Percentiles rank a stretch among this genome's conserved stretches.
Conservation (phyloP, 2,113 vertebrate species). For the Tragelaphus strepsiceros region DNA sequence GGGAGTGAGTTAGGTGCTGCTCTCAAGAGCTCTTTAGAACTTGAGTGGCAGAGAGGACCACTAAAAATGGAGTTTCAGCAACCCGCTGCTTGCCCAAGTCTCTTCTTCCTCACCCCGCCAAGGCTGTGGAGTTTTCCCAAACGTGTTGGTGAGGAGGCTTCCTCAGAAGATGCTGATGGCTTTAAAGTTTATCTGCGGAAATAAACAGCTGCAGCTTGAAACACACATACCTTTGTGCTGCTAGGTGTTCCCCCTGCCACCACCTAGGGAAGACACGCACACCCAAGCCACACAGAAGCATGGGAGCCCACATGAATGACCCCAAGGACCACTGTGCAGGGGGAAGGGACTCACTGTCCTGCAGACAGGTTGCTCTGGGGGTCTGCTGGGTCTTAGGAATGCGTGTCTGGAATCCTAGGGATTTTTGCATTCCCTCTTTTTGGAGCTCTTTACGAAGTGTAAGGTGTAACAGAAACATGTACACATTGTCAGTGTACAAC, state of each 20-base stretch:
- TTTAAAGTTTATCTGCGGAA: constrained; percentile 52
- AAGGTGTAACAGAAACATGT: not conserved
- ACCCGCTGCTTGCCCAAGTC: not conserved
- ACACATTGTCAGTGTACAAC: not conserved
- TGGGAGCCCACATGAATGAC: not conserved
- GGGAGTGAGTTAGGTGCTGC: not conserved
- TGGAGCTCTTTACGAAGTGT: not conserved
- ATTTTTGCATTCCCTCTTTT: not conserved
- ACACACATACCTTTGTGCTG: not conserved
- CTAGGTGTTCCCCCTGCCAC: not conserved
- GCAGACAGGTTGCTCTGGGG: not conserved
- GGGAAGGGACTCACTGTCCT: constrained; percentile 24
- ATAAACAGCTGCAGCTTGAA: constrained; percentile 60
- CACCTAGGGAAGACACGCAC: not conserved
- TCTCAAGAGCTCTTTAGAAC: not conserved
- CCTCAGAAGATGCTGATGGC: constrained; percentile 49
- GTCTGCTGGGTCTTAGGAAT: not conserved
- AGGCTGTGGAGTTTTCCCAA: not conserved
- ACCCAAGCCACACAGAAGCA: not conserved
- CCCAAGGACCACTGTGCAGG: not conserved
- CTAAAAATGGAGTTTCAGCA: accelerated
- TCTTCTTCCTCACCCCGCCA: not conserved
- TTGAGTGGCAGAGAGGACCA: not conserved
- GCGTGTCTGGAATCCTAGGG: not conserved
- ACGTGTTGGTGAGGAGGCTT: not conserved